These are phyloP conservation scores for Hyperoplus lanceolatus DNA, from an alignment of 2,797 vertebrate genomes.

Conservation along the genomic window DNA sequence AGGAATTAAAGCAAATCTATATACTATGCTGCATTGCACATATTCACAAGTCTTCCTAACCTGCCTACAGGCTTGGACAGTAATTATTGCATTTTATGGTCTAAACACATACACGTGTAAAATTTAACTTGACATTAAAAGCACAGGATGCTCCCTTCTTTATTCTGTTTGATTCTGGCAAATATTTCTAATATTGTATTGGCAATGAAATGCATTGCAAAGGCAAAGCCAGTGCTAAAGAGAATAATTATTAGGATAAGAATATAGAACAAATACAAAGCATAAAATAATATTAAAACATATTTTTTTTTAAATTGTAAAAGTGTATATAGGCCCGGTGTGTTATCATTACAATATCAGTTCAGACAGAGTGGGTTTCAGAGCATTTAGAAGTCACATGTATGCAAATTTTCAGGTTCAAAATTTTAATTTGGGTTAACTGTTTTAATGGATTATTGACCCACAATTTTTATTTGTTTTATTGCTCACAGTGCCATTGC, in stretches of 20 bases:
- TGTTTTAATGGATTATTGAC: no score
- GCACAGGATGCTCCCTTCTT: constrained; percentile 4
- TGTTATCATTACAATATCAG: constrained; percentile 5
- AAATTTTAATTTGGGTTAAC: no score
- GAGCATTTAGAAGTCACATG: no score
- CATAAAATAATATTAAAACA: not conserved
- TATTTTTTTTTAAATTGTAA: not conserved
- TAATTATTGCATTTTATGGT: not conserved
- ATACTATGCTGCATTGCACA: not conserved
- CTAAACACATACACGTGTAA: not conserved
- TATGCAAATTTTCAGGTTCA: no score
- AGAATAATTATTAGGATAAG: not conserved
- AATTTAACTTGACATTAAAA: not conserved
- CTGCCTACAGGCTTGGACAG: not conserved
- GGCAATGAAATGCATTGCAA: not conserved
- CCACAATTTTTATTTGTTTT: no score
- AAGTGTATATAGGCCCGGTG: not conserved
- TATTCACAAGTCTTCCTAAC: not conserved
- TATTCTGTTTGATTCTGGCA: not conserved
- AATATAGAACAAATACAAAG: not conserved
- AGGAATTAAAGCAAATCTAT: not conserved
- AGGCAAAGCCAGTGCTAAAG: not conserved
- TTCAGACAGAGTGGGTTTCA: no score
- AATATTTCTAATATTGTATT: not conserved
- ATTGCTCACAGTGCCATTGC: no score